Percentiles rank a stretch among this genome's conserved stretches.
Evolutionary conservation across 2,113 vertebrate genomes (phyloP).

Genomic region (Ophiodon elongatus): DNA sequence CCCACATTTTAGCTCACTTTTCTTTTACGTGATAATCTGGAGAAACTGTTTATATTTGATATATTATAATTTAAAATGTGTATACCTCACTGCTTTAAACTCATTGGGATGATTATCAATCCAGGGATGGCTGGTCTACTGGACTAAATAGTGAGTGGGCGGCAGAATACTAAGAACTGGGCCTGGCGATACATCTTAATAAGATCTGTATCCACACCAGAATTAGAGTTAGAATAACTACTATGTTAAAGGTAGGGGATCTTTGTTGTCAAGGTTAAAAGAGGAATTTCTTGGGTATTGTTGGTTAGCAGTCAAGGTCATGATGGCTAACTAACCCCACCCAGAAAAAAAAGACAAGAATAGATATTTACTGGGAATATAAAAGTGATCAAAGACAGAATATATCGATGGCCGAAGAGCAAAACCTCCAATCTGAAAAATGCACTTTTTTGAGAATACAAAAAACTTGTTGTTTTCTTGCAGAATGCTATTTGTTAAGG

Average conservation of each 20-base stretch:
- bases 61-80: too few species aligned
- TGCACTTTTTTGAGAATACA: too few species aligned
- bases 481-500: too few species aligned
- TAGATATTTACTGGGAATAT: conserved; percentile 81
- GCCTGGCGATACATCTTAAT: not conserved
- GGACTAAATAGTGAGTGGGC: not conserved
- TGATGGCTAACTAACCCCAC: too few species aligned
- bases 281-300: not conserved
- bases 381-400: conserved; percentile 80
- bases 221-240: not conserved
- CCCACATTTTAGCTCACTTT: not conserved
- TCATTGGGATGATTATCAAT: too few species aligned
- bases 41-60: not conserved
- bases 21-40: not conserved
- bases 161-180: not conserved
- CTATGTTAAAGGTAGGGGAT: not conserved
- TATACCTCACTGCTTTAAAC: too few species aligned
- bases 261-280: not conserved
- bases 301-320: too few species aligned
- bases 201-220: not conserved
- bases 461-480: too few species aligned
- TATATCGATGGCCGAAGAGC: too few species aligned
- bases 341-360: too few species aligned
- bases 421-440: too few species aligned
- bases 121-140: not conserved